These are phyloP conservation scores for Acleris holmiana DNA, from an alignment of 2,888 invertebrate genomes.

Conservation along the genomic window DNA sequence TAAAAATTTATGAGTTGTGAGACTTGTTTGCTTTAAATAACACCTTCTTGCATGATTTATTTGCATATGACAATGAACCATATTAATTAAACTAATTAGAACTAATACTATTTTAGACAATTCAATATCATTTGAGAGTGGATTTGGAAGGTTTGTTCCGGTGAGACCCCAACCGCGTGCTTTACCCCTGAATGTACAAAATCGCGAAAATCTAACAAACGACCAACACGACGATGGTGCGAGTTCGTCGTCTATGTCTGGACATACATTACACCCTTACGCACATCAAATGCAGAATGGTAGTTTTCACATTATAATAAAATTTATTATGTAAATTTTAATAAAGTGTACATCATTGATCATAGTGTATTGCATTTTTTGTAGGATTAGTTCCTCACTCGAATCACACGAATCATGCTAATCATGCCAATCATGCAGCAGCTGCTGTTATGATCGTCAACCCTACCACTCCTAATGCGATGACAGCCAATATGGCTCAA, in stretches of 20 bases:
- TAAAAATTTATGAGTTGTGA: not conserved
- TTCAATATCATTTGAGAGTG: conserved; percentile 75
- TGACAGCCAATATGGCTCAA: conserved; percentile 72
- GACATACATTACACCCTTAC: conserved; percentile 74
- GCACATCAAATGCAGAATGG: conserved; percentile 80
- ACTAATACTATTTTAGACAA: conserved; percentile 64
- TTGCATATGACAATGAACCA: not conserved
- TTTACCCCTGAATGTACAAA: conserved; percentile 74
- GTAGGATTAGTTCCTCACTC: conserved; percentile 76
- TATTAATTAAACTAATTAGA: conserved; percentile 27
- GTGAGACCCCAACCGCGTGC: conserved; percentile 79
- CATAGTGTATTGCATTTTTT: conserved; percentile 34
- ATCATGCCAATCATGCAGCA: conserved; percentile 79
- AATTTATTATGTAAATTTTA: not conserved
- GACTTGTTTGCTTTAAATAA: not conserved
- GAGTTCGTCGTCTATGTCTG: conserved; percentile 63
- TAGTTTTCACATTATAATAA: conserved; percentile 43
- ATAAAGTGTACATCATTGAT: not conserved
- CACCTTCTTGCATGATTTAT: not conserved
- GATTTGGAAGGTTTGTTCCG: conserved; percentile 80
- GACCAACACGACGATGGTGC: conserved; percentile 73
- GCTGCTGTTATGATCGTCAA: conserved; percentile 83
- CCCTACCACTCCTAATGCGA: conserved; percentile 79
- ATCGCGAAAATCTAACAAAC: conserved; percentile 65
- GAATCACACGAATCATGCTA: conserved; percentile 80